A percentile compares a stretch with the other conserved stretches of the same genome.
phyloP scores from a whole-genome alignment of 1,140 invertebrate genomes.

The Harpegnathos saltator region DNA sequence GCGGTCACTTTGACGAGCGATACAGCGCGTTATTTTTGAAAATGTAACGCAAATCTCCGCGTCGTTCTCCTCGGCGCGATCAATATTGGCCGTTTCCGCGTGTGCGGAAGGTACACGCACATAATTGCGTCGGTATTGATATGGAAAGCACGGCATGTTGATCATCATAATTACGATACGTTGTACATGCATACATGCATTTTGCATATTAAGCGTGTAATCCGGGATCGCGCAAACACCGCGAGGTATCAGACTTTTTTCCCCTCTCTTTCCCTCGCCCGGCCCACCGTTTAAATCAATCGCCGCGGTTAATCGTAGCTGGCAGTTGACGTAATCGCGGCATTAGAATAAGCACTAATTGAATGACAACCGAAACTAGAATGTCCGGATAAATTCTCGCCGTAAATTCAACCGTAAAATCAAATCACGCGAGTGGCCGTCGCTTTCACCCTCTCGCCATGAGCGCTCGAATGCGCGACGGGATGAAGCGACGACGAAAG shows the following conservation, averaged over 20 bases:
- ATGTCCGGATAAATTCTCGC: background rate
- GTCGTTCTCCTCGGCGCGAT: background rate
- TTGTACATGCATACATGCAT: constrained; percentile 51
- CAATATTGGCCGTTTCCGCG: constrained; percentile 34
- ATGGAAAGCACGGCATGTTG: constrained; percentile 56
- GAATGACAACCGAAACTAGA: constrained; percentile 10
- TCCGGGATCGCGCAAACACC: constrained; percentile 52
- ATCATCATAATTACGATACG: constrained; percentile 59
- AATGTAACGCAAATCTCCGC: background rate
- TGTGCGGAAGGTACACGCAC: constrained; percentile 20
- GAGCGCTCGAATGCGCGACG: background rate
- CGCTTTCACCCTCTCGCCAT: background rate
- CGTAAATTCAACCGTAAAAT: background rate
- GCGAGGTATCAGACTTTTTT: constrained; percentile 39
- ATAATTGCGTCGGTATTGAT: constrained; percentile 52
- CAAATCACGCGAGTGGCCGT: background rate
- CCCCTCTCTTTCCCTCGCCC: constrained; percentile 35
- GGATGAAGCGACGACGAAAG: background rate
- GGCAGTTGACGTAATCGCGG: constrained; percentile 27
- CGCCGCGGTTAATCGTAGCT: constrained; percentile 46
- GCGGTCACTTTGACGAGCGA: too few species aligned
- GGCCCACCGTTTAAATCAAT: constrained; percentile 36
- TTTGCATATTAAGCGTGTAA: constrained; percentile 62
- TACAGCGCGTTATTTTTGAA: constrained; percentile 24
- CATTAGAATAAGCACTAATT: constrained; percentile 46